Conservation (phyloP, 2,888 invertebrate genomes). For the Acleris emargana region DNA sequence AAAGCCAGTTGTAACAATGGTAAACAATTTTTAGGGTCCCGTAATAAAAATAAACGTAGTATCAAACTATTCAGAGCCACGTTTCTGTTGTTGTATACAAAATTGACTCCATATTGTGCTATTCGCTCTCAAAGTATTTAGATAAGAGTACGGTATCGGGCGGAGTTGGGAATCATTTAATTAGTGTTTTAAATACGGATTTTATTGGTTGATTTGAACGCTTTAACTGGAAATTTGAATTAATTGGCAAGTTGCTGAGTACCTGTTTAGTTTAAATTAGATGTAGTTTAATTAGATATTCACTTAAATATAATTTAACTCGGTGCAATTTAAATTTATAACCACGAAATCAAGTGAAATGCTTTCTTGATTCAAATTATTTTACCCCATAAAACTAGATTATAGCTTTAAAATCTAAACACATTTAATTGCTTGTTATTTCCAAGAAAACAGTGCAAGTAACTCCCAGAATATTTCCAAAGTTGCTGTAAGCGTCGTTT, state of each 20-base stretch:
- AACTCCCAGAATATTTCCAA: conserved; percentile 5
- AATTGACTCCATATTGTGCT: too few species aligned
- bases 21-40: conserved; percentile 32
- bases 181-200: conserved; percentile 27
- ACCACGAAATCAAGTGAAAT: not conserved
- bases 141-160: conserved; percentile 33
- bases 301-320: not conserved
- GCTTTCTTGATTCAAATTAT: not conserved
- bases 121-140: conserved; percentile 17
- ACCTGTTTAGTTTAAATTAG: conserved; percentile 27
- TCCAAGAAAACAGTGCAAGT: not conserved
- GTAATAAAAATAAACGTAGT: conserved; percentile 39
- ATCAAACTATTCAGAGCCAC: too few species aligned
- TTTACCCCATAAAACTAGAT: not conserved
- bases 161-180: conserved; percentile 26
- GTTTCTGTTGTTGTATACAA: too few species aligned
- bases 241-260: conserved; percentile 23
- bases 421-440: conserved; percentile 3
- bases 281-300: not conserved
- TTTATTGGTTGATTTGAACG: conserved; percentile 10
- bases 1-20: conserved; percentile 28
- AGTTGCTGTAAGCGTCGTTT: conserved; percentile 9
- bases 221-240: not conserved
- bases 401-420: not conserved
- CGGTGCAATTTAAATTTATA: not conserved